phyloP scores from a whole-genome alignment of 2,113 vertebrate species.

The Apodemus speciosus region DNA sequence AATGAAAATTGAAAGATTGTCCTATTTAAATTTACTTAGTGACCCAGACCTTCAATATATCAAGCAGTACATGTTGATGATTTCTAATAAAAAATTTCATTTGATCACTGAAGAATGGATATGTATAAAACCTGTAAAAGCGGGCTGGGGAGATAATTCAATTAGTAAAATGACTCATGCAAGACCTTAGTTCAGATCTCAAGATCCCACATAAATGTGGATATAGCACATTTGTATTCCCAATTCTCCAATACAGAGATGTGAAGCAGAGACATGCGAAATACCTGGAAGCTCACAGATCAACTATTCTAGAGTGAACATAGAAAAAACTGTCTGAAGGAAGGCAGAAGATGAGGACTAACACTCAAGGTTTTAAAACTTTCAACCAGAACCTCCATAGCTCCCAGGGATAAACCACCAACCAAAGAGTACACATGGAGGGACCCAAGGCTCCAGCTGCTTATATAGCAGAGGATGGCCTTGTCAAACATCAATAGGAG shows the following conservation, averaged over 20 bases:
- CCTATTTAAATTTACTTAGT: slow-evolving; percentile 5
- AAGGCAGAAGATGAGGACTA: neutral
- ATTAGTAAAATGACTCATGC: neutral
- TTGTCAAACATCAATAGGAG: too few species aligned
- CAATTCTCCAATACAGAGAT: neutral
- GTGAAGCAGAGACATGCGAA: neutral
- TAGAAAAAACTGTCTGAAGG: neutral
- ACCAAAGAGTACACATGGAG: too few species aligned
- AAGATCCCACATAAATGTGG: neutral
- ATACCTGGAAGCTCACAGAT: neutral
- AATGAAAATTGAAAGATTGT: slow-evolving; percentile 5
- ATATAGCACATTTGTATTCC: neutral
- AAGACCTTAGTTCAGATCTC: neutral
- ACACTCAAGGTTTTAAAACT: neutral
- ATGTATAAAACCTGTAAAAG: neutral
- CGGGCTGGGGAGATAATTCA: neutral
- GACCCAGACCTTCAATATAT: slow-evolving; percentile 4
- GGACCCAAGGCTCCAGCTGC: too few species aligned
- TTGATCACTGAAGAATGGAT: neutral
- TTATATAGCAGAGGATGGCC: too few species aligned
- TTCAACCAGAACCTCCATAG: neutral
- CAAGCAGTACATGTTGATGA: neutral
- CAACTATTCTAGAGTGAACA: too few species aligned
- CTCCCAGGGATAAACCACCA: too few species aligned
- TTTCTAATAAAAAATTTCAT: slow-evolving; percentile 21